Conservation (phyloP, 2,888 invertebrate species). For the Operophtera brumata region DNA sequence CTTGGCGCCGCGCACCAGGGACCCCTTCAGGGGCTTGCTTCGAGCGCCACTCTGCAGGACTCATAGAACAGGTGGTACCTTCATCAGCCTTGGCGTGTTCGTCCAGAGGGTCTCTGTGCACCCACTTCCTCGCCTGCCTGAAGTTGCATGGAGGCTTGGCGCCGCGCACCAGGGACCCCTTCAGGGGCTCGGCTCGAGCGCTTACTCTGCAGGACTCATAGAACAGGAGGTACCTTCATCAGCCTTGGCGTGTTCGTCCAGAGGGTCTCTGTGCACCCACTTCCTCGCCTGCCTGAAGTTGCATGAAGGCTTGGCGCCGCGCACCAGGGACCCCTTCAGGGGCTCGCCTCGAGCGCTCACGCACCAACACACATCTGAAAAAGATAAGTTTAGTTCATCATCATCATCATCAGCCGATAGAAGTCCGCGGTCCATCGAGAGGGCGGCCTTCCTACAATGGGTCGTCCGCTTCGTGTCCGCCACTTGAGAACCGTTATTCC, state of each 20-base stretch:
- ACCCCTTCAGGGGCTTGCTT: no score
- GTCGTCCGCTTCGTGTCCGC: no score
- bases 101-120: conserved; percentile 58
- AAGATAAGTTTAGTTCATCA: background rate
- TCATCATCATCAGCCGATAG: no score
- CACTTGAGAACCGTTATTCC: no score
- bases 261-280: conserved; percentile 58
- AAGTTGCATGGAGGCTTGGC: conserved; percentile 89
- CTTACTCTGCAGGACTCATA: conserved; percentile 38
- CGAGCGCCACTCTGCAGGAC: no score
- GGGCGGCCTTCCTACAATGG: no score
- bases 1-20: conserved; percentile 86
- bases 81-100: conserved; percentile 76
- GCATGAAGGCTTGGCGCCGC: conserved; percentile 88
- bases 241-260: conserved; percentile 69
- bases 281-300: conserved; percentile 89
- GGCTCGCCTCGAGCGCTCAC: conserved; percentile 91
- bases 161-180: conserved; percentile 87
- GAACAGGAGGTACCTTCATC: conserved; percentile 75
- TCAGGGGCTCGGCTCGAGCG: no score
- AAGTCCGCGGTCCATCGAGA: no score
- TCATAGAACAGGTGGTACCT: conserved; percentile 60
- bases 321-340: conserved; percentile 88
- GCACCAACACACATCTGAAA: conserved; percentile 91
- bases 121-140: conserved; percentile 85